phyloP scores from a whole-genome alignment of 2,113 vertebrate species.

The Sinocyclocheilus grahami region DNA sequence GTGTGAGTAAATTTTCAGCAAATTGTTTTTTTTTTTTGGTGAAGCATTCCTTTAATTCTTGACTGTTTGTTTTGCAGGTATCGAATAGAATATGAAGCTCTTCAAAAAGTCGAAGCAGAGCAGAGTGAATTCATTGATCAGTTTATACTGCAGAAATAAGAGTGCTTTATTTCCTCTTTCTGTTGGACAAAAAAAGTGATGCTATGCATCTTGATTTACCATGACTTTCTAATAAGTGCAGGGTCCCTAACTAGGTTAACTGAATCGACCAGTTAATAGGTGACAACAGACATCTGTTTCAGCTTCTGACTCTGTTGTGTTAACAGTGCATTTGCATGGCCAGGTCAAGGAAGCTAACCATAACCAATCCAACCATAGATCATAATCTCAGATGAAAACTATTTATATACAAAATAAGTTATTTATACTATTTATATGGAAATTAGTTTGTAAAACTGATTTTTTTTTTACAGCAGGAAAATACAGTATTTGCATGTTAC shows the following conservation, averaged over 20 bases:
- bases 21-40: no score
- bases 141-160: conserved; percentile 93
- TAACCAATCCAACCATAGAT: conserved; percentile 29
- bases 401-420: conserved; percentile 68
- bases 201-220: conserved; percentile 21
- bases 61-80: conserved; percentile 77
- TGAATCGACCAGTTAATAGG: conserved; percentile 7
- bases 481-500: conserved; percentile 67
- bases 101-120: conserved; percentile 94
- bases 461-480: conserved; percentile 66
- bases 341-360: conserved; percentile 4
- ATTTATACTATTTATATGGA: conserved; percentile 79
- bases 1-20: no score
- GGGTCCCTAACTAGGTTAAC: conserved; percentile 26
- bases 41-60: no score
- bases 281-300: conserved; percentile 4
- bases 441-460: conserved; percentile 63
- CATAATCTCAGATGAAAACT: conserved; percentile 55
- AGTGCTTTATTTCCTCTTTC: background rate
- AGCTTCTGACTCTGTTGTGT: background rate
- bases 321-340: conserved; percentile 24
- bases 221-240: conserved; percentile 5
- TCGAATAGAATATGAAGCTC: conserved; percentile 90
- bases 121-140: conserved; percentile 99
- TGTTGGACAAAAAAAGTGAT: background rate